Evolutionary conservation across 30 jellyfish, hydroid and myxozoan genomes (phyloP).

Genomic region (Hydractinia symbiolongicarpus): DNA sequence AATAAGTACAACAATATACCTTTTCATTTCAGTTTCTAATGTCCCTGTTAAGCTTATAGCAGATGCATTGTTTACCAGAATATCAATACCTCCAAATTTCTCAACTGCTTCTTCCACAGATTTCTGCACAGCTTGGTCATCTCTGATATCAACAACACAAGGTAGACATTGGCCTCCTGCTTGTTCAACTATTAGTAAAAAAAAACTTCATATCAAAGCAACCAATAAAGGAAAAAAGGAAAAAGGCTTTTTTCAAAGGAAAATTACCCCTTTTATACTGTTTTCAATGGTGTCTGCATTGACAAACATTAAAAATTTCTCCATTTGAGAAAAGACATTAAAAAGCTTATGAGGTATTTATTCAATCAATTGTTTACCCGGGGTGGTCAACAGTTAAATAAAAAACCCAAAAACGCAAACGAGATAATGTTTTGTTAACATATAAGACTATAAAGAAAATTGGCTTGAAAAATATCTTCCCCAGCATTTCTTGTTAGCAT

Average conservation of each 20-base stretch:
- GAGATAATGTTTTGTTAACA: no score
- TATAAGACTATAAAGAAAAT: no score
- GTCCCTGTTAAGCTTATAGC: conserved; percentile 94
- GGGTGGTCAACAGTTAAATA: no score
- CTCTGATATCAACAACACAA: conserved; percentile 87
- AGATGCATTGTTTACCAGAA: conserved; percentile 93
- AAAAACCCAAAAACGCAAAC: no score
- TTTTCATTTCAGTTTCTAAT: conserved; percentile 81
- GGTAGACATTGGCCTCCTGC: conserved; percentile 96
- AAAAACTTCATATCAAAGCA: not conserved
- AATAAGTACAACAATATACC: conserved; percentile 25
- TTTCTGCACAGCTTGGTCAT: conserved; percentile 55
- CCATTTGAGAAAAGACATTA: no score
- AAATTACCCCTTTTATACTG: not conserved
- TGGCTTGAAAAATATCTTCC: no score
- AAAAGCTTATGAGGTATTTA: no score
- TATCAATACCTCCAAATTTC: conserved; percentile 89
- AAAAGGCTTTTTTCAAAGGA: not conserved
- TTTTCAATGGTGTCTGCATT: no score
- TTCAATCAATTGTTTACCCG: no score
- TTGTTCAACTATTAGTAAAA: conserved; percentile 51
- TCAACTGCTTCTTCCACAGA: conserved; percentile 84
- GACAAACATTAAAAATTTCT: no score
- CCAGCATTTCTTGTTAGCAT: no score
- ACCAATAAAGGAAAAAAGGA: not conserved